Base-by-base conservation (phyloP, 2,888 invertebrate species). In the Ischnus inquisitorius region DNA sequence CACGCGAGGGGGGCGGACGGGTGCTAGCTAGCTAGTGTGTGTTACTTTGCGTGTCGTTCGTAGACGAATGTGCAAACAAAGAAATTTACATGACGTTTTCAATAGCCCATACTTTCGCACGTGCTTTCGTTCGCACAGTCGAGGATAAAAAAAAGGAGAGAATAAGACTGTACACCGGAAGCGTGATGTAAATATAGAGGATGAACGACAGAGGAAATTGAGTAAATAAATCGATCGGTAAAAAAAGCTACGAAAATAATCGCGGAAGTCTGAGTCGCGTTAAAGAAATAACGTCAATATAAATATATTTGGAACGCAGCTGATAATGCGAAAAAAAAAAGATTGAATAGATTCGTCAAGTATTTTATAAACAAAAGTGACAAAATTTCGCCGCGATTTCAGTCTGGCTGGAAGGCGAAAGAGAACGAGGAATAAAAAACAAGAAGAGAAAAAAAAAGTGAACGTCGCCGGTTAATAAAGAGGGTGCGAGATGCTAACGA, bases 401-500 rank as follows among this genome's bases (percentile, higher is more conserved):
- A 54, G 54, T 54, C 19, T 54, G 39, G 12, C 51, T 19, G 12
- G 12, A 6, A 43, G 16, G n/a, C 25, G 46, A 39, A 12, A 60
- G 5, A 57, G 46, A 39, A 12, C 43, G 5, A 46, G 5, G 28
- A 28, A 67, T 54, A 64, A 62, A 74, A 19, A 16, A 19, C n/a
- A 46, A 19, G 10, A 43, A 34, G 64, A 57, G 39, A 22, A 43
- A 67, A n/a, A 54, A 77, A 72, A 19, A 57, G 54, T 62, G n/a
- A 72, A 34, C 54, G 60, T 39, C 22, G 22, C 41, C 22, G 71
- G 46, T 6, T n/a, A 60, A 75, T 60, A 48, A 48, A 62, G 68
- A 71, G 72, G 12, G 69, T 43, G 72, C 62, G 67, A 48, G 54
- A 65, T 62, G 69, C 75, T 74, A 65, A 75, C 62, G 43, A 65